Conservation (phyloP, 2,888 invertebrate genomes). For the Ethmia dodecea region DNA sequence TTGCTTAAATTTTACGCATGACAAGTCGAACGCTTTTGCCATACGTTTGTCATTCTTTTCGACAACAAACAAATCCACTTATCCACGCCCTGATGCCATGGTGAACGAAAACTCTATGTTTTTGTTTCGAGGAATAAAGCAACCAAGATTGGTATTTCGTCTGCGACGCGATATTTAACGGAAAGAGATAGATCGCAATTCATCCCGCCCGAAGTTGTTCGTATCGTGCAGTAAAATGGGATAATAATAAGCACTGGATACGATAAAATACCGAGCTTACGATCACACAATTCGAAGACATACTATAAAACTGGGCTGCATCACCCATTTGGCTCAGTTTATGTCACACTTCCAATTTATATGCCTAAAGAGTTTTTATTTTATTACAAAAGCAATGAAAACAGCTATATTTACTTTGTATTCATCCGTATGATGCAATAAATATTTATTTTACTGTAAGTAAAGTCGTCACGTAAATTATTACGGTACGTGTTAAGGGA, state of each 20-base stretch:
- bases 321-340: conserved; percentile 38
- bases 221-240: conserved; percentile 30
- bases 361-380: conserved; percentile 43
- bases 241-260: conserved; percentile 48
- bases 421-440: conserved; percentile 19
- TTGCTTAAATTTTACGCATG: too few species aligned
- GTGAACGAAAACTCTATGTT: too few species aligned
- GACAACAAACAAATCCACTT: too few species aligned
- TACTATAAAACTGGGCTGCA: conserved; percentile 44
- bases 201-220: conserved; percentile 6
- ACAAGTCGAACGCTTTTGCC: too few species aligned
- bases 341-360: conserved; percentile 45
- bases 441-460: conserved; percentile 19
- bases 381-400: conserved; percentile 30
- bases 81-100: too few species aligned
- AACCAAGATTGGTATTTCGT: too few species aligned
- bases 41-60: too few species aligned
- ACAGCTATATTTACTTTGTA: conserved; percentile 23
- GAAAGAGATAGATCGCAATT: conserved; percentile 5
- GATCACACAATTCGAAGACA: conserved; percentile 49
- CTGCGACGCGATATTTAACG: too few species aligned
- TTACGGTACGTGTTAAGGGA: conserved; percentile 3
- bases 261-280: conserved; percentile 49
- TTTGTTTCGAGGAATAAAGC: too few species aligned
- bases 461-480: conserved; percentile 16